phyloP scores from a whole-genome alignment of 1,140 invertebrate genomes.

The Sycophila sp. region DNA sequence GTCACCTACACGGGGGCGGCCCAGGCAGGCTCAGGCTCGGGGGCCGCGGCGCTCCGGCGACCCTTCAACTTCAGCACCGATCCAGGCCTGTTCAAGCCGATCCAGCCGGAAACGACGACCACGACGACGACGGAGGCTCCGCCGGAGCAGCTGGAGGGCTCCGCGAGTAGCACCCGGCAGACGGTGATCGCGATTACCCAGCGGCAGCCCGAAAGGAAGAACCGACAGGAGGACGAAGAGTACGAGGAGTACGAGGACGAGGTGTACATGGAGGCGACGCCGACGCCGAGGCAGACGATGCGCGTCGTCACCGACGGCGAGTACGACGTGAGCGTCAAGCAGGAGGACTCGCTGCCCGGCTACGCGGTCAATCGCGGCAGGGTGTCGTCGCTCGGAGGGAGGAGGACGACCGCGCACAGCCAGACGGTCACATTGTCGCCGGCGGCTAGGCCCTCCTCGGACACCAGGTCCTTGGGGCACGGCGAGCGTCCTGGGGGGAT shows the following conservation, averaged over 20 bases:
- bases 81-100: conserved; percentile 52
- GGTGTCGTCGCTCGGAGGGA: conserved; percentile 71
- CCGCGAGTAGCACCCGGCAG: conserved; percentile 44
- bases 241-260: conserved; percentile 60
- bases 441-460: conserved; percentile 53
- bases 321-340: conserved; percentile 56
- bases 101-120: conserved; percentile 48
- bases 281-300: conserved; percentile 8
- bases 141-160: neutral
- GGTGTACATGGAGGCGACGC: conserved; percentile 31
- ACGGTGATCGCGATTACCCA: conserved; percentile 39
- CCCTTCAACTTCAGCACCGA: conserved; percentile 59
- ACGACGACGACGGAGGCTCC: neutral
- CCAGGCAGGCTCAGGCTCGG: conserved; percentile 79
- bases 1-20: conserved; percentile 83
- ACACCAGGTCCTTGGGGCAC: neutral
- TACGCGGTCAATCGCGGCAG: conserved; percentile 74
- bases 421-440: conserved; percentile 72
- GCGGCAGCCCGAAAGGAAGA: conserved; percentile 33
- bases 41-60: conserved; percentile 55
- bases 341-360: conserved; percentile 66
- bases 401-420: conserved; percentile 71
- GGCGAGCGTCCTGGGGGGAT: neutral
- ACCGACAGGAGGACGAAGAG: conserved; percentile 27
- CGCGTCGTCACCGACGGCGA: conserved; percentile 27